Evolutionary conservation across 2,888 invertebrate genomes (phyloP), one percentile per base, ranked within the genome.

Genomic region (Corbicula japonica): DNA sequence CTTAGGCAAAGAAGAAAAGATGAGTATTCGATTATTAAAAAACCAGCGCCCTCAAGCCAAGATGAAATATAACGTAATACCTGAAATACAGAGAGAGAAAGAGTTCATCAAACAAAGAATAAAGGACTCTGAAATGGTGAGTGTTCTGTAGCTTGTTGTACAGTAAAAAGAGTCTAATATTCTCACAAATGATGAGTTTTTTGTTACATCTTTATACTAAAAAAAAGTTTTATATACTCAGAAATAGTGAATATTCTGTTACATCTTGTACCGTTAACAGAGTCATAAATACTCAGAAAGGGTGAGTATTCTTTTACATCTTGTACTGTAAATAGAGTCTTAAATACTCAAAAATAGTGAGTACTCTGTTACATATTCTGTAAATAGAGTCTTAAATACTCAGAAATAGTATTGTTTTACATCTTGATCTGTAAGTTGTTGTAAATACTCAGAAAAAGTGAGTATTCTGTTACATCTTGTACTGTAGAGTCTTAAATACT

Each of bases 31-130:
- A n/a, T n/a, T n/a, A n/a, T n/a, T n/a, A n/a, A 80, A 76, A 32
- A 73, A 58, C 35, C 41, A 54, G 10, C 62, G 76, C 1, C 28
- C 50, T 1, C 23, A 3, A 0, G 0, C 2, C 6, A 38, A 26
- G 4, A 34, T 38, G n/a, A 21, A 18, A 5, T 18, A 10, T 38
- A 18, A 28, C 12, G 10, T 74, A 1, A 26, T 72, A 10, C 63
- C 76, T 12, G 66, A 66, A 21, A 61, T 79, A 2, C 58, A 61
- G 61, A 26, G 30, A 26, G 83, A 83, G 44, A 26, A 80, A 12
- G 63, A 76, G 28, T 84, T 80, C 63, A 63, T 84, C 4, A 54
- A 61, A 56, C 34, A 50, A 3, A 76, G 60, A 60, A 30, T 72
- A 8, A 30, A 28, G 15, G 76, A 84, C 28, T 52, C 48, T 18